A percentile compares a stretch with the other conserved stretches of the same genome.
phyloP scores from a whole-genome alignment of 2,113 vertebrate genomes.

The Pollimyrus isidori region DNA sequence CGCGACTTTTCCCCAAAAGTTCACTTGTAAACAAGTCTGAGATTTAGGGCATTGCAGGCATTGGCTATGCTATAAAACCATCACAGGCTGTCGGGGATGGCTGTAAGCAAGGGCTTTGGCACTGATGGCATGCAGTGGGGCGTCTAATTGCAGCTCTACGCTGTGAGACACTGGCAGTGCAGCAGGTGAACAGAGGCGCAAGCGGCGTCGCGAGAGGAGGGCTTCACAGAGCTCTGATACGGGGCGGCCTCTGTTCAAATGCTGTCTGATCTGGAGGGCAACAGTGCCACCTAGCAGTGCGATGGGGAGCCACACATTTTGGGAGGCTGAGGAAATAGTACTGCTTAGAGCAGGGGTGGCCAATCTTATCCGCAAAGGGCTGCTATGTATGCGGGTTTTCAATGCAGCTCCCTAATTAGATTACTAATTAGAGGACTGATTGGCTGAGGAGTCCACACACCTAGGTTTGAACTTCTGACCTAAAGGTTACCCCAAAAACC shows the following conservation, averaged over 20 bases:
- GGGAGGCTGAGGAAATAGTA: not conserved
- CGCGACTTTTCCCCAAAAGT: not conserved
- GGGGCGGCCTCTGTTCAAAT: constrained; percentile 6
- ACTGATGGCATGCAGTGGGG: not conserved
- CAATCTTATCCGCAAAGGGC: too few species aligned
- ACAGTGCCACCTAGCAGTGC: constrained; percentile 46
- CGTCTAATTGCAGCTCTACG: not conserved
- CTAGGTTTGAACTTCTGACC: too few species aligned
- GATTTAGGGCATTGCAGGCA: not conserved
- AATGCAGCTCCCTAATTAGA: too few species aligned
- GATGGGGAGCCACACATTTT: constrained; percentile 11
- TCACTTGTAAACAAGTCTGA: not conserved
- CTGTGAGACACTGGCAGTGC: not conserved
- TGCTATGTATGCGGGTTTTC: too few species aligned
- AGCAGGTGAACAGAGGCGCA: not conserved
- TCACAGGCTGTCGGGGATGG: not conserved
- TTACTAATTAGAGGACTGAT: too few species aligned
- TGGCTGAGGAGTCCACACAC: too few species aligned
- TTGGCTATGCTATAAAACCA: not conserved
- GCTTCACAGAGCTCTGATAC: not conserved
- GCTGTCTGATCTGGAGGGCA: constrained; percentile 21
- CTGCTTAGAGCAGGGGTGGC: not conserved
- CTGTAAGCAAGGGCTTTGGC: not conserved
- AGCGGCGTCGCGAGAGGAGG: not conserved
- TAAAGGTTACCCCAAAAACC: too few species aligned